Evolutionary conservation across 2,888 invertebrate genomes (phyloP), one percentile per base, ranked within the genome.

Genomic region (Vesta saturnalis): DNA sequence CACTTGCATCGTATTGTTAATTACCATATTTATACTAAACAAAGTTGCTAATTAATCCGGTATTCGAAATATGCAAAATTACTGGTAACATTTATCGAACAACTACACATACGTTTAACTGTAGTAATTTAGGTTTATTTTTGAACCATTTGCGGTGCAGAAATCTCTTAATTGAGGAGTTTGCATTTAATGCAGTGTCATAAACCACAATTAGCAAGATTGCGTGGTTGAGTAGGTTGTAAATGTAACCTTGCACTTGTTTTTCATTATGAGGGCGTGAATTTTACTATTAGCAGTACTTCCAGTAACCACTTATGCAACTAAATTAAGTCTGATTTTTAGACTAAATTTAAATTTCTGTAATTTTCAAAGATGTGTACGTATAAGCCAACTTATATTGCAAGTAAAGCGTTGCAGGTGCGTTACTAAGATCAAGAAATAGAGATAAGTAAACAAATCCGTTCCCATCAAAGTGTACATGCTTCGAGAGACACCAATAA

Each of bases 131-230:
- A 39, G n/a, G 23, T 23, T 23, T 23, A 23, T 23, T 61, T 19
- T 54, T 52, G 56, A 60, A 57, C 66, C 61, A 66, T 69, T 64
- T 64, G 56, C 69, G 59, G 54, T 59, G 72, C 72, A 76, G 19
- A 52, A 77, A 77, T 77, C 76, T 73, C 77, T 76, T 77, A 77
- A 77, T 77, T 76, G 76, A 73, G 62, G 74, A 71, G 67, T 73
- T 69, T 66, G 71, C 69, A 71, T 73, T 73, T 73, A 73, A 72
- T 70, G 72, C 69, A 65, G 70, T 69, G 72, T 73, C 76, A 78
- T 78, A 78, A 78, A 78, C 74, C 76, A 78, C 78, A 78, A 78
- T 78, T 78, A 78, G 77, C 77, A 52, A 52, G 73, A 72, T 68
- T 73, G 72, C 76, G 76, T 71, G 74, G 72, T 70, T 71, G 72